Evolutionary conservation across 2,113 vertebrate genomes (phyloP).

Genomic region (Muntiacus muntjak): DNA sequence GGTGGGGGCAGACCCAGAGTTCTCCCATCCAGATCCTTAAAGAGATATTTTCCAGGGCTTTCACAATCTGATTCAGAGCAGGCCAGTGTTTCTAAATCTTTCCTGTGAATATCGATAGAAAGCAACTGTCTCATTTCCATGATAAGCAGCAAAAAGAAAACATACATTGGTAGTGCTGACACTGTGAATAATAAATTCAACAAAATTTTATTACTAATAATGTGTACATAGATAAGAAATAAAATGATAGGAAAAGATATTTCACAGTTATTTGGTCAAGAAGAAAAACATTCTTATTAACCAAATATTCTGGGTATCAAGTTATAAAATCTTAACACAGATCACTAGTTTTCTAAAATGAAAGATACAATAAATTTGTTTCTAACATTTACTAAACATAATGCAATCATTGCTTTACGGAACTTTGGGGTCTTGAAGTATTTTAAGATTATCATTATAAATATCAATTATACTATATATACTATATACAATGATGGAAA

Average conservation of each 20-base stretch:
- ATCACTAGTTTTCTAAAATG: not conserved
- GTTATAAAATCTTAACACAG: not conserved
- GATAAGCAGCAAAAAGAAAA: not conserved
- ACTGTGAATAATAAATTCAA: not conserved
- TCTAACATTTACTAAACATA: not conserved
- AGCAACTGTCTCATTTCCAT: not conserved
- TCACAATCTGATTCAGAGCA: conserved; percentile 57
- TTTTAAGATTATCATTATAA: not conserved
- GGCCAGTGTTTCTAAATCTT: not conserved
- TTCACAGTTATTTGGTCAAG: not conserved
- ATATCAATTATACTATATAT: not conserved
- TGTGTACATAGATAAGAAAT: not conserved
- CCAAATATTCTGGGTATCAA: not conserved
- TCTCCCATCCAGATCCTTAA: conserved; percentile 83
- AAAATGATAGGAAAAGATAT: not conserved
- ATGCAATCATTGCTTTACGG: not conserved
- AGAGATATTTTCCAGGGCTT: conserved; percentile 77
- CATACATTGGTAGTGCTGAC: not conserved
- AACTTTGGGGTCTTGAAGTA: not conserved
- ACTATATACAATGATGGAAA: not conserved
- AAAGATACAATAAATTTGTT: not conserved
- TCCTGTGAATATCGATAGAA: not conserved
- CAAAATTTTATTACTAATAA: not conserved
- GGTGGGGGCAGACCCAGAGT: conserved; percentile 72
- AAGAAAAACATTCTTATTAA: not conserved